A percentile compares a stretch with the other conserved stretches of the same genome.
phyloP scores from a whole-genome alignment of 2,797 vertebrate genomes.

The Podarcis siculus region DNA sequence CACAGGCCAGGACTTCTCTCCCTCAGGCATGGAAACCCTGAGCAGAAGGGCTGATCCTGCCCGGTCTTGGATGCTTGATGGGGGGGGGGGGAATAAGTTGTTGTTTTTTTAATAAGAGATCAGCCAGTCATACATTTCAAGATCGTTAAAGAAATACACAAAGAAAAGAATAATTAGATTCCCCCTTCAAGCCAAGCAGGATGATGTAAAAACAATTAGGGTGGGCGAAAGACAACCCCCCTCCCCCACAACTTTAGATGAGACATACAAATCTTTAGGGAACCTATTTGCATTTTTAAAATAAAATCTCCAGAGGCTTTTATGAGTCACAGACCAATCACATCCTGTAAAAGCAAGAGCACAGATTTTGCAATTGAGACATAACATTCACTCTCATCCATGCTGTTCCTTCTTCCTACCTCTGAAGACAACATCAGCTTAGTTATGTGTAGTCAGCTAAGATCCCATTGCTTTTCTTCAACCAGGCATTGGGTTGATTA shows the following conservation, averaged over 20 bases:
- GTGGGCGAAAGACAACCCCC: constrained; percentile 12
- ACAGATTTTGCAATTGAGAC: constrained; percentile 22
- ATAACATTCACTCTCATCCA: constrained; percentile 13
- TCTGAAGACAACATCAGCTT: not conserved
- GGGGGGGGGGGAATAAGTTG: not conserved
- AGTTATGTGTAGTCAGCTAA: not conserved
- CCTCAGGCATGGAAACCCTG: constrained; percentile 72
- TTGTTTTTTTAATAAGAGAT: constrained; percentile 64
- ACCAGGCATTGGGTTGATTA: no score
- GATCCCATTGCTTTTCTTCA: not conserved
- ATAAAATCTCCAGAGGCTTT: not conserved
- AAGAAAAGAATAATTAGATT: constrained; percentile 48
- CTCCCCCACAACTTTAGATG: not conserved
- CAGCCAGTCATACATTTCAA: constrained; percentile 65
- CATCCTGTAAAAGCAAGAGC: constrained; percentile 33
- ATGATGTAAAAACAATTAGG: constrained; percentile 11
- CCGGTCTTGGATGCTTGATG: constrained; percentile 42
- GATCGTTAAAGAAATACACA: constrained; percentile 45
- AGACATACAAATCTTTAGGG: constrained; percentile 45
- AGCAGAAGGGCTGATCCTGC: constrained; percentile 33
- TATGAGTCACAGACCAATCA: constrained; percentile 9
- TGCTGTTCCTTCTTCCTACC: not conserved
- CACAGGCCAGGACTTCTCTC: constrained; percentile 47
- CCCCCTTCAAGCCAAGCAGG: constrained; percentile 41
- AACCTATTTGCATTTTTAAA: constrained; percentile 37